Evolutionary conservation across 2,797 vertebrate genomes (phyloP).

Genomic region (Orestias chungarensis): DNA sequence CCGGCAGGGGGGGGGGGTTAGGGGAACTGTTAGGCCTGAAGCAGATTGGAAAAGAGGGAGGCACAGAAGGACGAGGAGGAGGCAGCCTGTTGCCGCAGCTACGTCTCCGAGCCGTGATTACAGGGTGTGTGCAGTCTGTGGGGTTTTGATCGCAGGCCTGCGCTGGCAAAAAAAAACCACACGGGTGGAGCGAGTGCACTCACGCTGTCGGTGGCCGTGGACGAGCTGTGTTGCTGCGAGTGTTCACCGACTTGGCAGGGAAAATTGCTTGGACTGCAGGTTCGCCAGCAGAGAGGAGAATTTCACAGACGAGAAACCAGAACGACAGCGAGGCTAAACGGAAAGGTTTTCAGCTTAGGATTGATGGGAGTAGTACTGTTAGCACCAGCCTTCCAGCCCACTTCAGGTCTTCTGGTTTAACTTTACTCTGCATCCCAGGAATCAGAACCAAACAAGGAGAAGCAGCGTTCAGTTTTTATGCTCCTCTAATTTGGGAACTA

Average conservation of each 20-base stretch:
- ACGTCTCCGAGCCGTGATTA: conserved; percentile 55
- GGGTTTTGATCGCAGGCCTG: conserved; percentile 55
- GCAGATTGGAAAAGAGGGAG: conserved; percentile 2
- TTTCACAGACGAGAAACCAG: conserved; percentile 25
- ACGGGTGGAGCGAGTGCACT: neutral
- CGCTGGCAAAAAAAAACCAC: conserved; percentile 18
- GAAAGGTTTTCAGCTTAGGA: neutral
- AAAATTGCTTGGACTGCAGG: conserved; percentile 45
- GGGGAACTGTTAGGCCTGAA: conserved; percentile 2
- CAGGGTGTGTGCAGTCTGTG: conserved; percentile 41
- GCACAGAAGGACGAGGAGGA: conserved; percentile 26
- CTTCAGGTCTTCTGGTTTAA: too few species aligned
- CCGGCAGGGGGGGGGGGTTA: conserved; percentile 11
- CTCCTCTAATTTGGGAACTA: too few species aligned
- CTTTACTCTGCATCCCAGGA: too few species aligned
- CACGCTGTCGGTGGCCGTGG: conserved; percentile 11
- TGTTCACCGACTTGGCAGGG: conserved; percentile 30
- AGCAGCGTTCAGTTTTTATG: too few species aligned
- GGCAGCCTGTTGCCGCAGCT: conserved; percentile 42
- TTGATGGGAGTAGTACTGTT: too few species aligned
- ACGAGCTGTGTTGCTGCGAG: conserved; percentile 18
- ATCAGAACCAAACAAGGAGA: too few species aligned
- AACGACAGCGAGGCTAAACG: conserved; percentile 51
- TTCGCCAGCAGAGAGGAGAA: conserved; percentile 37
- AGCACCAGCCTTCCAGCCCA: too few species aligned